Base-by-base conservation (phyloP, 2,113 vertebrate species). In the Cariama cristata region DNA sequence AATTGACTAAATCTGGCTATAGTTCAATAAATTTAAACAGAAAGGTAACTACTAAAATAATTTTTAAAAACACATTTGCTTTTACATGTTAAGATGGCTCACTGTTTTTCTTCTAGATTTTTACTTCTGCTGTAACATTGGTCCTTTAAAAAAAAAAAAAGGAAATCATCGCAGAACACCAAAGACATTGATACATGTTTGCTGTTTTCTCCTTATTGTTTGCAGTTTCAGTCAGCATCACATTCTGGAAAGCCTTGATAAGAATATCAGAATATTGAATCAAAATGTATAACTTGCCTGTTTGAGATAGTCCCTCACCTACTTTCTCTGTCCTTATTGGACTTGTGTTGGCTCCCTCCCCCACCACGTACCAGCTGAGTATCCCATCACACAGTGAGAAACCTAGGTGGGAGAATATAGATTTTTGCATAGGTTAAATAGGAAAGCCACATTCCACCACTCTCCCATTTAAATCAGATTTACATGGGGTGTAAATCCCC, bases 1-100 rank as follows among this genome's bases (percentile, higher is more conserved):
- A 98, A 98, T 98, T 98, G 98, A 98, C 97, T 97, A 98, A 98
- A 98, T 98, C 97, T 98, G 97, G 98, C 98, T 98, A 97, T 97
- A 96, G 97, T 97, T 98, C 95, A 98, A 98, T 97, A 98, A 97
- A 98, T 98, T 96, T 98, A 98, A 98, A 98, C 96, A 97, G 55
- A 98, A 94, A 96, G 88, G 95, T 96, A 97, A 96, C 93, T 77
- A 52, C 44, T 45, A 72, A 86, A 91, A 94, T 80, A 15, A 33
- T 88, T 95, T 96, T 95, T 79, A 1, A 30, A 90, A 89, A 91
- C 56, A 77, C 69, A 86, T 93, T 95, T 94, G 26, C 40, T 92
- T 79, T 89, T 89, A 74, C 60, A 12, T 28, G 53, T 84, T 84
- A 95, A 81, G 75, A 82, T 55, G 69, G 49, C 50, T 79, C 22